phyloP scores from a whole-genome alignment of 2,888 invertebrate genomes.

The Synergus gifuensis region DNA sequence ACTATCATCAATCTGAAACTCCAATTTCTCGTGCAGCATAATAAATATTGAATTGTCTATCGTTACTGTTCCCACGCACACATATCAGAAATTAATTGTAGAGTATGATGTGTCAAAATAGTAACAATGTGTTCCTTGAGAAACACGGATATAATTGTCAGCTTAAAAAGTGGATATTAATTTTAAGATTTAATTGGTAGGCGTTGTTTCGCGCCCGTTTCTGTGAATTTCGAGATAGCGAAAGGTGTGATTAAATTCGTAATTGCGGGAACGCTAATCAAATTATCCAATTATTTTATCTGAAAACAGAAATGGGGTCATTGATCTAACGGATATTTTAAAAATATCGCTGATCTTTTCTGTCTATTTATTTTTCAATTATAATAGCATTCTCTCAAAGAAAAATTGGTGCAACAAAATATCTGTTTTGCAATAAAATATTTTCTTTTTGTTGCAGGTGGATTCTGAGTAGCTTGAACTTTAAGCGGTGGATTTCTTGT shows the following conservation, averaged over 20 bases:
- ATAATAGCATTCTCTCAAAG: too few relatives aligned
- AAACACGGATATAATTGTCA: slow-evolving; percentile 19
- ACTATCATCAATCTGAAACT: not conserved
- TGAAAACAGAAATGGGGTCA: not conserved
- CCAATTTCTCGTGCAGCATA: not conserved
- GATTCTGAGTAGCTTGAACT: not conserved
- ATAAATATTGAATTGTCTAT: slow-evolving; percentile 6
- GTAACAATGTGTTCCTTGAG: slow-evolving; percentile 12
- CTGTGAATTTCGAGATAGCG: not conserved
- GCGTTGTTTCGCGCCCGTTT: slow-evolving; percentile 4
- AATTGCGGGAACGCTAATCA: slow-evolving; percentile 19
- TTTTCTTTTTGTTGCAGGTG: not conserved
- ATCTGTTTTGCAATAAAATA: too few relatives aligned
- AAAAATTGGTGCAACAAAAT: too few relatives aligned
- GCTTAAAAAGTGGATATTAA: slow-evolving; percentile 29
- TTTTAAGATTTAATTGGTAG: slow-evolving; percentile 30
- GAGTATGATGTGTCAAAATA: slow-evolving; percentile 27
- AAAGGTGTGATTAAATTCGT: slow-evolving; percentile 5
- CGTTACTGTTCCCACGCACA: slow-evolving; percentile 15
- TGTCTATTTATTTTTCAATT: not conserved
- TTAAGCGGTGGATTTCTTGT: too few relatives aligned
- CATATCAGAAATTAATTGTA: not conserved
- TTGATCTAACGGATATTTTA: slow-evolving; percentile 6
- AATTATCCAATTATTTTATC: slow-evolving; percentile 28
- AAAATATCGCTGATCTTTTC: not conserved